These are phyloP conservation scores for Phalacrocorax aristotelis DNA, from an alignment of 2,113 vertebrate genomes.

Conservation along the genomic window DNA sequence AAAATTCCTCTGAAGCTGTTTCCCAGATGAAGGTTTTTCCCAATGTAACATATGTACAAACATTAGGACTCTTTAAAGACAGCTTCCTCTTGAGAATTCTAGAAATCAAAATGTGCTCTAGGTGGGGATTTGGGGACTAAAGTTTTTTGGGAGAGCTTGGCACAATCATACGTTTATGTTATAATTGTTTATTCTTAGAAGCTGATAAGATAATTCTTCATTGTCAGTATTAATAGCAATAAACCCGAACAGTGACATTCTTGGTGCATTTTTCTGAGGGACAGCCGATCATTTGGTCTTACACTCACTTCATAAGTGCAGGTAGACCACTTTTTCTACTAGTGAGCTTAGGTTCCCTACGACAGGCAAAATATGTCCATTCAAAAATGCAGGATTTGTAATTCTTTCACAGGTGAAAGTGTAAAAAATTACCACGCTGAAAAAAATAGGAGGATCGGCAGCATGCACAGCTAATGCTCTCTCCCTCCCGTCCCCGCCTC, in stretches of 20 bases:
- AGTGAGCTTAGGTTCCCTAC: not conserved
- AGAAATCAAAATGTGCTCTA: not conserved
- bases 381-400: not conserved
- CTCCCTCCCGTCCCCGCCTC: no score
- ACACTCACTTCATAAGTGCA: rapidly evolving
- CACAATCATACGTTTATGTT: not conserved
- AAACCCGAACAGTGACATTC: not conserved
- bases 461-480: not conserved
- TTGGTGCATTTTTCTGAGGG: not conserved
- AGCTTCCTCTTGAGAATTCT: not conserved
- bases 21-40: not conserved
- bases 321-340: not conserved
- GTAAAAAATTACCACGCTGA: not conserved
- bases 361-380: not conserved
- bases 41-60: not conserved
- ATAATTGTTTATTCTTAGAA: not conserved
- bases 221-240: not conserved
- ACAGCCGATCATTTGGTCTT: rapidly evolving
- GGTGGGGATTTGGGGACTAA: not conserved
- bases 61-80: not conserved
- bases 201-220: not conserved
- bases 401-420: not conserved
- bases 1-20: not conserved
- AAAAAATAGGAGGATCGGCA: not conserved
- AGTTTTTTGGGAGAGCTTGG: not conserved